Evolutionary conservation across 2,888 invertebrate species (phyloP).

Genomic region (Erebia epiphron): DNA sequence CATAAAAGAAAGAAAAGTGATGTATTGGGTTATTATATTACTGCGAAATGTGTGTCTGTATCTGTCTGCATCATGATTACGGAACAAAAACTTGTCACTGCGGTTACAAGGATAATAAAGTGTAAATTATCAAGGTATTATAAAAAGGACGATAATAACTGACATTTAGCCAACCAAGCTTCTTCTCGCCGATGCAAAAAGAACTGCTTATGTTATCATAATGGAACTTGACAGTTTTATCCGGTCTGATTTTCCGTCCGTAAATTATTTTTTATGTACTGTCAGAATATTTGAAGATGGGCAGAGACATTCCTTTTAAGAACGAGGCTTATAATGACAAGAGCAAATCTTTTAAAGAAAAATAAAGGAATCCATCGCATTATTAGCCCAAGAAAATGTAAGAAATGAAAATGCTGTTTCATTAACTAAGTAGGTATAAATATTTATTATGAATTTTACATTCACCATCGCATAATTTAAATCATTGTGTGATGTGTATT

Average conservation of each 20-base stretch:
- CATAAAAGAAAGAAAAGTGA: not conserved
- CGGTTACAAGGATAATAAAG: conserved; percentile 38
- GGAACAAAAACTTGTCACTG: conserved; percentile 37
- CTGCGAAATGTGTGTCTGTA: conserved; percentile 26
- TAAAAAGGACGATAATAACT: conserved; percentile 38
- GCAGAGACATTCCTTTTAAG: not conserved
- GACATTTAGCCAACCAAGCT: conserved; percentile 38
- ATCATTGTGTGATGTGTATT: too few relatives aligned
- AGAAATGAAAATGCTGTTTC: too few relatives aligned
- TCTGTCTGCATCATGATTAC: conserved; percentile 33
- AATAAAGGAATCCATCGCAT: too few relatives aligned
- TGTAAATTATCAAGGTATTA: conserved; percentile 39
- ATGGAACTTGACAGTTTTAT: conserved; percentile 39
- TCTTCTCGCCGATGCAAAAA: conserved; percentile 32
- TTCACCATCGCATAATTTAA: too few relatives aligned
- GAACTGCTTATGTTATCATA: conserved; percentile 38
- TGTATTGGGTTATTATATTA: conserved; percentile 14
- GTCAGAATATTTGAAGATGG: conserved; percentile 4
- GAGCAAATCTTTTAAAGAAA: not conserved
- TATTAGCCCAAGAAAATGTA: too few relatives aligned
- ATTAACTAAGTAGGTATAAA: too few relatives aligned
- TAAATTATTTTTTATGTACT: conserved; percentile 13
- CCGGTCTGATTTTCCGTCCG: conserved; percentile 34
- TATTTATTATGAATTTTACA: too few relatives aligned
- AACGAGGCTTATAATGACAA: not conserved